Evolutionary conservation across 2,113 vertebrate species (phyloP).

Genomic region (Panthera tigris): DNA sequence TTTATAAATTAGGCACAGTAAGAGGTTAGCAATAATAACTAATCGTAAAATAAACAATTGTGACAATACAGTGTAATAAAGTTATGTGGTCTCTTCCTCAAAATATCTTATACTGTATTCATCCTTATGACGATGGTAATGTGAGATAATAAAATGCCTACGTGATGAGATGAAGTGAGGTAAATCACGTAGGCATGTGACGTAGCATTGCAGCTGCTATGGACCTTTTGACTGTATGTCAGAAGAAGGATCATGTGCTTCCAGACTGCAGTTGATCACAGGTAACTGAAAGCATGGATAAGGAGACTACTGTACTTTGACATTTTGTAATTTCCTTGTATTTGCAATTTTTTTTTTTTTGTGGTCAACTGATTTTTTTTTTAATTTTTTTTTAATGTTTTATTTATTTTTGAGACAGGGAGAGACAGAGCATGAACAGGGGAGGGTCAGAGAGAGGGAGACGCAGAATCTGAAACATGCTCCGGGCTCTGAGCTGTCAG

Average conservation of each 20-base stretch:
- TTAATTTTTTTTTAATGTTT: too few relatives aligned
- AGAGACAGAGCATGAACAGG: too few relatives aligned
- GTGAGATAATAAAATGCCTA: neutral
- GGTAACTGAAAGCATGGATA: neutral
- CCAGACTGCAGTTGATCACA: neutral
- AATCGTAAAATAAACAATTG: neutral
- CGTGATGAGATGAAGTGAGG: neutral
- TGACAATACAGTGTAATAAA: neutral
- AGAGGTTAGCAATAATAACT: neutral
- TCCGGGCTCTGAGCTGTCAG: too few relatives aligned
- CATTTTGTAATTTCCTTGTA: neutral
- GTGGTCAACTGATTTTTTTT: too few relatives aligned
- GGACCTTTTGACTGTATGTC: neutral
- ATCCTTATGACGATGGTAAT: neutral
- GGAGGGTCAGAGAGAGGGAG: too few relatives aligned
- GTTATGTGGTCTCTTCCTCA: neutral
- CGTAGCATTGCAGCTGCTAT: neutral
- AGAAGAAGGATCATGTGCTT: neutral
- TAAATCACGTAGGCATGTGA: neutral
- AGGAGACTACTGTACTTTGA: neutral
- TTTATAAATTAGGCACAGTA: neutral
- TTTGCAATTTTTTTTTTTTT: neutral
- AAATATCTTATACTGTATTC: neutral
- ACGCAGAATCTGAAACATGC: too few relatives aligned
- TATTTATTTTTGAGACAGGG: too few relatives aligned